Evolutionary conservation across 2,797 vertebrate genomes (phyloP), one percentile per base, ranked within the genome.

Genomic region (Chrysocyon brachyurus): DNA sequence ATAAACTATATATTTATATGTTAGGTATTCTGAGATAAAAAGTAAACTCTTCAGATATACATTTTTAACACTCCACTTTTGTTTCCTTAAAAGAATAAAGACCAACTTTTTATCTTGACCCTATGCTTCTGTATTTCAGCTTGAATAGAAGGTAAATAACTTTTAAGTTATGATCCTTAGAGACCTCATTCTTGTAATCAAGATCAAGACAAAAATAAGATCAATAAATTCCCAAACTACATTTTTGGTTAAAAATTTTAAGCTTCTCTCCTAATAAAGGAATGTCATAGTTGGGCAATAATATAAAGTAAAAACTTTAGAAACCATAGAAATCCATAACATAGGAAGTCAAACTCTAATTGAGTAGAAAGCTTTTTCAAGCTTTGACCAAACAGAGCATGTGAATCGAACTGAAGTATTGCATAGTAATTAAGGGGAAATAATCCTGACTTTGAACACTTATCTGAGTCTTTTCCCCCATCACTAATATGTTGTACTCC

Each of bases 1-100:
- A 97, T 95, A 97, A 92, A 31, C 54, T 79, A 46, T 66, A 52
- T 81, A 86, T 90, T 94, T 84, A 36, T 97, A 90, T 81, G 24
- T 33, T 97, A 88, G 52, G 79, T 1, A 3, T 89, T 94, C 46
- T 66, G 26, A 93, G 24, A 85, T 84, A 52, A 79, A 64, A 79
- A 83, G 12, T 70, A 77, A 95, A 64, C 26, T 85, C 33, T 96
- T 95, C 40, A 82, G 33, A 7, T 92, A 40, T 33, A 82, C 73
- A 12, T 84, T 68, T 97, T 97, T 78, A 87, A 70, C 36, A 46
- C 72, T 85, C 57, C 24, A 31, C 91, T 88, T 84, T 78, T 93
- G 81, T 88, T 88, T 94, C 40, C 75, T 96, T 94, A 33, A 87
- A 88, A 93, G 61, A 95, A 91, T 79, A 61, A 90, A 96, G 33